Base-by-base conservation (phyloP, 1,140 invertebrate genomes). In the Geopemphigus sp. region DNA sequence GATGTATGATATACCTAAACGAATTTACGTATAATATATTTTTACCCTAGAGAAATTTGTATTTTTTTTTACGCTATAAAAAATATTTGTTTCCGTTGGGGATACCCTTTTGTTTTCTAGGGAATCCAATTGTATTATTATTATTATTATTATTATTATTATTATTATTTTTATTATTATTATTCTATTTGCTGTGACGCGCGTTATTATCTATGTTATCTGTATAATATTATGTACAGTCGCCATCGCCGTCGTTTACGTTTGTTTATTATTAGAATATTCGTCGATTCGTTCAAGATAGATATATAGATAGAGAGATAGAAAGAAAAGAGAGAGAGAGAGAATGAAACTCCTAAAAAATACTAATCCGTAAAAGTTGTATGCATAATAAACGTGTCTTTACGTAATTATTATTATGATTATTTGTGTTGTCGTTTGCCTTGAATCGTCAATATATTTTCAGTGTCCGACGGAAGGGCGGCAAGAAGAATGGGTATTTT, bases 351-450 rank as follows among this genome's bases (percentile, higher is more conserved):
- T 73, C 70, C 72, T 57, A 74, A 39, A 39, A 57, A 74, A 74
- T 74, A 57, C 24, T 74, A 74, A 74, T 74, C 57, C 8, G 47
- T 74, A 57, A 73, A 11, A 12, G 29, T 74, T 74, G 47, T 57
- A 32, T 74, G 57, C 47, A 74, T 47, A 74, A 74, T 74, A 74
- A 74, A 74, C 8, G 17, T 6, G 32, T 39, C 32, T 66, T 45
- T 66, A 45, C 22, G 12, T 47, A 45, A 66, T 47, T 57, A 57
- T 56, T 19, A 32, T 63, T 61, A 19, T 32, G 29, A 32, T 8
- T n/a, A 32, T 8, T n/a, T 32, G 17, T n/a, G 17, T 32, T 32
- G 26, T 19, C 26, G 29, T 61, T 61, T 26, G 24, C 29, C 17
- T 63, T 63, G 19, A 29, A 17, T 17, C 26, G 17, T 17, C 11